A percentile compares a stretch with the other conserved stretches of the same genome.
Conservation (phyloP, 2,888 invertebrate genomes). For the Diploptera punctata region DNA sequence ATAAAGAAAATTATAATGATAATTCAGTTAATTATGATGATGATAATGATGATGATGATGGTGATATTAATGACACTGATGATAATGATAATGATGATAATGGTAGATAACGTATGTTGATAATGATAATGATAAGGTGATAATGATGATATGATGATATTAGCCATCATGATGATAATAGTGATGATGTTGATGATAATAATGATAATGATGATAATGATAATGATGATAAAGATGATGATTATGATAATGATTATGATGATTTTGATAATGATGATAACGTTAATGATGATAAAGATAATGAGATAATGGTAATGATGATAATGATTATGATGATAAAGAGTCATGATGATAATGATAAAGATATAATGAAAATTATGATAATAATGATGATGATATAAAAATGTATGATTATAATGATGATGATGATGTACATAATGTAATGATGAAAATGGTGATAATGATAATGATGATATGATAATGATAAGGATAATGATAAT, state of each 20-base stretch:
- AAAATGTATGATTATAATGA: not conserved
- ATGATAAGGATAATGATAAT: constrained; percentile 1
- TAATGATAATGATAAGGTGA: too few species aligned
- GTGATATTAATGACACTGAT: not conserved
- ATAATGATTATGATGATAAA: not conserved
- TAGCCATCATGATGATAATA: not conserved
- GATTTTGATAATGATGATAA: not conserved
- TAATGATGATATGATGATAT: too few species aligned
- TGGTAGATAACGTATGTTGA: too few species aligned
- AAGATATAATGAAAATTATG: too few species aligned
- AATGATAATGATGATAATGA: constrained; percentile 8
- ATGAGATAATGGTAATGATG: constrained; percentile 8
- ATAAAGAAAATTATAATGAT: not conserved
- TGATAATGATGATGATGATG: constrained; percentile 3
- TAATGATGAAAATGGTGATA: not conserved
- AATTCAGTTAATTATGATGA: not conserved
- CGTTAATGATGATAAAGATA: not conserved
- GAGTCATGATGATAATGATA: too few species aligned
- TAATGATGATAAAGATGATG: constrained; percentile 2
- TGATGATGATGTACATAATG: not conserved
- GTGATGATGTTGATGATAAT: not conserved
- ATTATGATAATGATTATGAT: not conserved
- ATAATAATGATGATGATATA: not conserved
- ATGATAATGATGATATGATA: not conserved
- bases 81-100: not conserved